Evolutionary conservation across 2,797 vertebrate genomes (phyloP), one percentile per base, ranked within the genome.

Genomic region (Cyprinella venusta): DNA sequence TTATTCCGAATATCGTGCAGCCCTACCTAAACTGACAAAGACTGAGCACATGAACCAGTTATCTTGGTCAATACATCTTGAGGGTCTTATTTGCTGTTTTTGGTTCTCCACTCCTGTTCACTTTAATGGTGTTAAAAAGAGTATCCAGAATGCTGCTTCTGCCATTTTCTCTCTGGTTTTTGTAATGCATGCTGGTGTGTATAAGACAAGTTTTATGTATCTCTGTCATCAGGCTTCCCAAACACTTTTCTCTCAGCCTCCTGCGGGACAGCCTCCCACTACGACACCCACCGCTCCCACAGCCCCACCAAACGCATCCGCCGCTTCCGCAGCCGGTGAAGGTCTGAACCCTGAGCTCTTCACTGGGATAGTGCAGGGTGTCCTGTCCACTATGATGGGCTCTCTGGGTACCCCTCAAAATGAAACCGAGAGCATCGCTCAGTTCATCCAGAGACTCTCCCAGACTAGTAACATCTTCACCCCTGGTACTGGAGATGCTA

Each of bases 361-460:
- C 88, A 97, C 96, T 0, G 97, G 95, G 2, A 97, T 98, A 65
- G 96, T 98, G 15, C 96, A 97, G 7, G 96, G 96, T 0, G 96
- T 98, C 83, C 93, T 98, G 48, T 95, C 95, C 82, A 95, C 96
- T 84, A 96, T 98, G 93, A 94, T 98, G 94, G 96, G 96, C 15
- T 97, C 97, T 0, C 88, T 98, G 84, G 96, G 96, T 15, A 93
- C 95, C 36, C 93, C 94, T n/a, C 96, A 96, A 82, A 95, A 94
- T 38, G 96, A 96, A 90, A 96, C 96, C 0, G 97, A 98, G 87
- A 98, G 96, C 88, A 98, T 98, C 0, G 96, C 97, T 2, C 96
- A 96, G 89, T 98, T 98, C 88, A 97, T 98, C 91, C 96, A 97
- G 82, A 93, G 97, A 77, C 95, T 98, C 76, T 97, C 97, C 0